Base-by-base conservation (phyloP, 2,797 vertebrate genomes). In the Emys orbicularis region DNA sequence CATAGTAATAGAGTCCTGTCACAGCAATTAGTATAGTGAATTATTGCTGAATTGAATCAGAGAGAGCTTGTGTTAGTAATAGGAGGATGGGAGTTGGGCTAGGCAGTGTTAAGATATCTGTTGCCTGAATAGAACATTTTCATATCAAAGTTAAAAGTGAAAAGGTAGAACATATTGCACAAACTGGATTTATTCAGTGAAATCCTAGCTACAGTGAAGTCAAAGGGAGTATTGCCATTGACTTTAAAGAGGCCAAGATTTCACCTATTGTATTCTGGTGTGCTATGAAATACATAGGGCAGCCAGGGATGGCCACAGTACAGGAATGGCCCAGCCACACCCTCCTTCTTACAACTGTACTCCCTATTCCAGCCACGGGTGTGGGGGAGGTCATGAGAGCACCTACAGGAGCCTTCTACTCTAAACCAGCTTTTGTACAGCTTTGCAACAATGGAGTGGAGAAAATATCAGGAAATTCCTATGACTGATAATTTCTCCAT, bases 101-200 rank as follows among this genome's bases (percentile, higher is more conserved):
- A 72, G 19, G 37, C 11, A 41, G 4, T 41, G 68, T 68, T 0
- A 0, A n/a, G 6, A 34, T 15, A 16, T 41, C 77, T 31, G 79
- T 72, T 74, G 5, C 27, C 74, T 77, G 27, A 77, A 29, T 31
- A 29, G 44, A 49, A 82, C 31, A 5, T 4, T 3, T 90, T 50
- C 18, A 54, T 0, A 47, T 19, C 74, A 47, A 47, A 76, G 27
- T 47, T 8, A 27, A 12, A 27, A 76, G 23, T 47, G 44, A 49
- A 77, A 49, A 41, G 11, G 18, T 29, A 18, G 23, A 29, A 49
- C 13, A 77, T 47, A 49, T 16, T n/a, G 53, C 27, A 91, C 56
- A 79, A 81, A 76, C 83, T 87, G 2, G 1, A 37, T 4, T 29
- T 89, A 59, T 3, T 81, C 19, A 2, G 18, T 1, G 65, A 44